Evolutionary conservation across 2,888 invertebrate species (phyloP).

Genomic region (Macrostomum cliftonense): DNA sequence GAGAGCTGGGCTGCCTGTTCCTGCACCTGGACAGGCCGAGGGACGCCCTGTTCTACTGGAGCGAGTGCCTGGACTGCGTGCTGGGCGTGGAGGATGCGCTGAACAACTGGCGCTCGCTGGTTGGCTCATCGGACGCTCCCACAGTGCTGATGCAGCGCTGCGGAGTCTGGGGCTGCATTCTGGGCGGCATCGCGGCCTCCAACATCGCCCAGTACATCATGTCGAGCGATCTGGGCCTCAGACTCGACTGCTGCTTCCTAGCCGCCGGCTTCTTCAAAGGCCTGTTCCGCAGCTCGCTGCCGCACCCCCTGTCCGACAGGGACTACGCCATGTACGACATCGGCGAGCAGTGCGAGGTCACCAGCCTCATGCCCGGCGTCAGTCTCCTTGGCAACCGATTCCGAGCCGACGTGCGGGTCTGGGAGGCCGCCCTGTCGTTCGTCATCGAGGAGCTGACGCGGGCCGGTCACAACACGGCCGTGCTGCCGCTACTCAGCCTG

Average conservation of each 20-base stretch:
- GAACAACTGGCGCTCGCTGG: conserved; percentile 21
- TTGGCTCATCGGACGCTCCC: conserved; percentile 12
- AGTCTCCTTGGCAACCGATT: conserved; percentile 31
- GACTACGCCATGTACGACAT: conserved; percentile 35
- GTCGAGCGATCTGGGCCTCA: conserved; percentile 28
- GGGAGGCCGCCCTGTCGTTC: conserved; percentile 28
- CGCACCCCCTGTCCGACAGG: conserved; percentile 31
- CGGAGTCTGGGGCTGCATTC: conserved; percentile 35
- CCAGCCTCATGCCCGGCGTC: conserved; percentile 28
- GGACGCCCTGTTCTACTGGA: conserved; percentile 31
- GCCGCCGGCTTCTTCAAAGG: conserved; percentile 34
- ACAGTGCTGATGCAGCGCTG: conserved; percentile 24
- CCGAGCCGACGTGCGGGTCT: conserved; percentile 27
- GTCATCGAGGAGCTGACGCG: conserved; percentile 30
- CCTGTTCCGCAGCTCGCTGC: conserved; percentile 30
- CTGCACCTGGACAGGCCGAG: conserved; percentile 27
- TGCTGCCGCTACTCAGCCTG: conserved; percentile 31
- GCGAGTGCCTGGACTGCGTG: conserved; percentile 26
- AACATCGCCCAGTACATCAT: conserved; percentile 36
- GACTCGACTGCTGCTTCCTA: conserved; percentile 32
- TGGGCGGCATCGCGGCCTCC: conserved; percentile 28
- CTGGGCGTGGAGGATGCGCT: conserved; percentile 23
- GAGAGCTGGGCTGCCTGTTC: conserved; percentile 31
- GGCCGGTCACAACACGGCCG: conserved; percentile 30
- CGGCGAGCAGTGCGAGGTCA: conserved; percentile 31